Conservation (phyloP, 35 echinoderm and acorn worm species). For the Strongylocentrotus purpuratus region DNA sequence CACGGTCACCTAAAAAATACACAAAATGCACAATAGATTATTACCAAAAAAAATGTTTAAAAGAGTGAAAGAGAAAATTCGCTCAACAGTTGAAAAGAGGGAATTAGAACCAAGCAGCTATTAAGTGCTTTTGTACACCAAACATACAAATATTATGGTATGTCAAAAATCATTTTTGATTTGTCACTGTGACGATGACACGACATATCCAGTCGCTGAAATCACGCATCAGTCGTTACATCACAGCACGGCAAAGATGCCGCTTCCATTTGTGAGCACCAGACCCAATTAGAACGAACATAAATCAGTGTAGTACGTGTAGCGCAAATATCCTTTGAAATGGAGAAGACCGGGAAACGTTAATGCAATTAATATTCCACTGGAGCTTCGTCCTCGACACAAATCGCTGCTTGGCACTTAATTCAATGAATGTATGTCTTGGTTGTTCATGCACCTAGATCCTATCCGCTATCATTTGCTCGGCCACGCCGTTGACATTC, state of each 20-base stretch:
- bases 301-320: background rate
- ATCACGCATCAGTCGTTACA: no score
- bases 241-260: background rate
- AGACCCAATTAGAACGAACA: background rate
- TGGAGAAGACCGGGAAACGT: background rate
- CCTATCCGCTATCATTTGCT: background rate
- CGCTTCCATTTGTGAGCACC: background rate
- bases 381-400: background rate
- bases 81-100: no score
- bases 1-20: no score
- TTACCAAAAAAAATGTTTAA: no score
- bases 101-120: no score
- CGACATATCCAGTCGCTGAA: no score
- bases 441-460: background rate
- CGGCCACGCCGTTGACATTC: background rate
- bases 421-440: conserved; percentile 12
- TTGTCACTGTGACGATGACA: no score
- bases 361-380: background rate
- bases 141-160: no score
- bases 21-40: no score
- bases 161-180: no score
- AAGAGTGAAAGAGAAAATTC: no score
- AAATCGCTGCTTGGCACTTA: background rate
- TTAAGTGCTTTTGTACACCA: no score
- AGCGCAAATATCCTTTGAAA: background rate